A percentile compares a stretch with the other conserved stretches of the same genome.
Conservation (phyloP, 1,140 invertebrate genomes). For the Elymnias hypermnestra region DNA sequence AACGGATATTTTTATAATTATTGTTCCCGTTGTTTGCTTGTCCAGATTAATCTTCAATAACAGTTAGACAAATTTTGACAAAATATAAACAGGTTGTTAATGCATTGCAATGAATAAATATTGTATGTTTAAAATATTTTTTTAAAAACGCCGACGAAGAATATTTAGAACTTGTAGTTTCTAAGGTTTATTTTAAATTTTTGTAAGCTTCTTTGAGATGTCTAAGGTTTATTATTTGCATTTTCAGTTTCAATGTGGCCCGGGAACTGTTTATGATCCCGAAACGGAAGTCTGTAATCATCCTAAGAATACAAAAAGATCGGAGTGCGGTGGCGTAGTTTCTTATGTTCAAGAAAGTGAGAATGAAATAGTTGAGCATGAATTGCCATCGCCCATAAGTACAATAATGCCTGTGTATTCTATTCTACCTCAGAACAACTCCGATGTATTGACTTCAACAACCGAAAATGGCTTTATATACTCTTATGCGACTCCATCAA, state of each 20-base stretch:
- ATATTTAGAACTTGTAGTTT: no score
- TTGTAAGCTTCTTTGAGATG: no score
- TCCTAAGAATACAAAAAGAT: slow-evolving; percentile 78
- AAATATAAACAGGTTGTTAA: no score
- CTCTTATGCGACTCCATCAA: slow-evolving; percentile 9
- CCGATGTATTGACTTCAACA: not conserved
- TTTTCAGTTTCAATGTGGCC: slow-evolving; percentile 82
- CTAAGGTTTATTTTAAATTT: no score
- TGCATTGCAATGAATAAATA: no score
- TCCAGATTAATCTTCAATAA: no score
- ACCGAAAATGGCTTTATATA: not conserved
- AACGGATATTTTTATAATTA: no score
- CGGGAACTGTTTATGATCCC: slow-evolving; percentile 83
- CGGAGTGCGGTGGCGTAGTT: slow-evolving; percentile 68
- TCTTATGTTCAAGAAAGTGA: slow-evolving; percentile 25
- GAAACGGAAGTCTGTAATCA: slow-evolving; percentile 81
- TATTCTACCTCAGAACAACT: not conserved
- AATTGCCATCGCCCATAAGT: slow-evolving; percentile 52
- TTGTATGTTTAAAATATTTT: no score
- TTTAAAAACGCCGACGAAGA: not conserved
- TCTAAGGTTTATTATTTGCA: no score
- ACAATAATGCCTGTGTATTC: slow-evolving; percentile 11
- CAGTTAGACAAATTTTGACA: no score
- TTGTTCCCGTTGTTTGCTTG: no score
- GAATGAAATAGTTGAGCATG: slow-evolving; percentile 48